These are phyloP conservation scores for Silurus glanis DNA, from an alignment of 2,113 vertebrate genomes.

Conservation along the genomic window DNA sequence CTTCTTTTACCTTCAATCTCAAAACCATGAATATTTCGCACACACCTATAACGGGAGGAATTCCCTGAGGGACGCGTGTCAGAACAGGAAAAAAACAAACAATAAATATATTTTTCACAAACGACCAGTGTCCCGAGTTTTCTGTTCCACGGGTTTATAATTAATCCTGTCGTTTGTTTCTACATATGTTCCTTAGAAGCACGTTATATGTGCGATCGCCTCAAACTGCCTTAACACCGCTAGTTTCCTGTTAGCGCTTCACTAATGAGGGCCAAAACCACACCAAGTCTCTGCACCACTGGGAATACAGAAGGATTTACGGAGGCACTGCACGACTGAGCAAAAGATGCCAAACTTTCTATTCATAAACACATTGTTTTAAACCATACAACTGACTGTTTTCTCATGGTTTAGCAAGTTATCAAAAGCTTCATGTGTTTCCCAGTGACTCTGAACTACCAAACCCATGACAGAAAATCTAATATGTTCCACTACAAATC, in stretches of 20 bases:
- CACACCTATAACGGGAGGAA: neutral
- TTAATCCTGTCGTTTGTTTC: neutral
- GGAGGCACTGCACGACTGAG: neutral
- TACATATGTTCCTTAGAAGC: neutral
- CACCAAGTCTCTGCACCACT: neutral
- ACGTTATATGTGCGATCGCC: neutral
- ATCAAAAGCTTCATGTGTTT: too few relatives aligned
- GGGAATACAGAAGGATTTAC: neutral
- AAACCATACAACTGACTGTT: neutral
- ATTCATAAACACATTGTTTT: neutral
- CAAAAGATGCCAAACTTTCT: neutral
- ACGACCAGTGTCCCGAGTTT: too few relatives aligned
- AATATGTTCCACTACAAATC: too few relatives aligned
- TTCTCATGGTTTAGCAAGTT: too few relatives aligned
- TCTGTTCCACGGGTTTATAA: neutral
- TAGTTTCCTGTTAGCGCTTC: constrained; percentile 41
- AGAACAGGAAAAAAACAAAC: neutral
- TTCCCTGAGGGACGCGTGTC: neutral
- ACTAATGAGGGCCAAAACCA: constrained; percentile 52
- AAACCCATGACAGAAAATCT: too few relatives aligned
- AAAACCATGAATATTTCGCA: constrained; percentile 68
- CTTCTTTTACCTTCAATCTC: constrained; percentile 54
- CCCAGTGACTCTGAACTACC: too few relatives aligned
- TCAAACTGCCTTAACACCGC: constrained; percentile 6
- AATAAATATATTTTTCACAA: neutral